These are phyloP conservation scores for Hippoglossus stenolepis DNA, from an alignment of 2,113 vertebrate species.

Conservation along the genomic window DNA sequence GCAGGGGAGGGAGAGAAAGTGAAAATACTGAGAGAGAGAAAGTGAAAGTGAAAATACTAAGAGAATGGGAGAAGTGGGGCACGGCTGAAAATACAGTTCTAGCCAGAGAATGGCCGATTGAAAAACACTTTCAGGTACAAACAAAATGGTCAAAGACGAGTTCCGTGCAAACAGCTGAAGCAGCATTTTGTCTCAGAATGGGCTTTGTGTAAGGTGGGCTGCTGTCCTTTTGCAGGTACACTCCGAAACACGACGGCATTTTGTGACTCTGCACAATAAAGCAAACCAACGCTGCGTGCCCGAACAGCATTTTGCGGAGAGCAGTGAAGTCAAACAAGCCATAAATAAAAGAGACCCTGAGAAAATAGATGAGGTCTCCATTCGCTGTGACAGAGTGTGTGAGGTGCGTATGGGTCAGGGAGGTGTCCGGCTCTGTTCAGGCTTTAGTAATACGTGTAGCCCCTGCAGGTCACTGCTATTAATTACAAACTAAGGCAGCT, in stretches of 20 bases:
- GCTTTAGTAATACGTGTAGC: conserved; percentile 47
- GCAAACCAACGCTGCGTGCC: conserved; percentile 25
- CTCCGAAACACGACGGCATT: conserved; percentile 27
- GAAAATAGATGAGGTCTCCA: conserved; percentile 64
- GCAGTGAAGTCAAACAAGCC: conserved; percentile 58
- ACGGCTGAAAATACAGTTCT: conserved; percentile 7
- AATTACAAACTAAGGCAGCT: conserved; percentile 72
- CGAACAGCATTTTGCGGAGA: conserved; percentile 38
- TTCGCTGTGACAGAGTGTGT: conserved; percentile 41
- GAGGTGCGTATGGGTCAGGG: conserved; percentile 43
- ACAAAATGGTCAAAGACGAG: conserved; percentile 50
- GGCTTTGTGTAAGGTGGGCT: conserved; percentile 53
- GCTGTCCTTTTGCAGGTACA: conserved; percentile 18
- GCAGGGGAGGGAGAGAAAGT: conserved; percentile 33
- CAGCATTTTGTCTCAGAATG: conserved; percentile 51
- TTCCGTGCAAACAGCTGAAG: conserved; percentile 51
- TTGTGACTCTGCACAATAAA: conserved; percentile 55
- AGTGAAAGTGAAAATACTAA: conserved; percentile 37
- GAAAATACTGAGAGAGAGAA: conserved; percentile 25
- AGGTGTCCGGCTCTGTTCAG: conserved; percentile 37
- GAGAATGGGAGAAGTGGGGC: neutral
- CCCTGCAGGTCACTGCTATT: conserved; percentile 64
- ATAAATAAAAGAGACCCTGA: conserved; percentile 53
- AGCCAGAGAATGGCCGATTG: conserved; percentile 21
- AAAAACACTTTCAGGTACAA: conserved; percentile 40